Percentiles rank a stretch among this genome's conserved stretches.
phyloP scores from a whole-genome alignment of 37 sponge, comb jelly and placozoan genomes.

The Tethya wilhelma region DNA sequence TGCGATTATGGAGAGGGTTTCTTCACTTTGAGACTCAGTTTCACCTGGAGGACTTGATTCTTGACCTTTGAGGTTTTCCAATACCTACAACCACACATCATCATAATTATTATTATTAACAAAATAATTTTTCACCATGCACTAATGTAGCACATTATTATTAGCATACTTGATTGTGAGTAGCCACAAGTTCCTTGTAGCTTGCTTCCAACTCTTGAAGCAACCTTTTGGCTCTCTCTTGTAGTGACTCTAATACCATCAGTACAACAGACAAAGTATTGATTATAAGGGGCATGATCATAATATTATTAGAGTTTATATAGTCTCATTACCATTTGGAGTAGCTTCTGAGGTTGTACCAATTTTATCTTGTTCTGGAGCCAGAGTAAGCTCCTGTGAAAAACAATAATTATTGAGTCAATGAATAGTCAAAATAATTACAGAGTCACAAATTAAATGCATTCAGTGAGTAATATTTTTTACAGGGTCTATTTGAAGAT shows the following conservation, averaged over 20 bases:
- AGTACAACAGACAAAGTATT: not conserved
- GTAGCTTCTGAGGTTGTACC: not conserved
- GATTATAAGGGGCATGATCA: not conserved
- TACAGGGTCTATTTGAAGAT: no score
- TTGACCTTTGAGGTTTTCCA: no score
- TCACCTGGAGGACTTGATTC: no score
- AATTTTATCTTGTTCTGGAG: no score
- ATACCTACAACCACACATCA: no score
- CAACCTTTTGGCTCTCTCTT: not conserved
- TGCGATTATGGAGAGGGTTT: constrained; percentile 26
- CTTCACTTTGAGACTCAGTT: no score
- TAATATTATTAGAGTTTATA: not conserved
- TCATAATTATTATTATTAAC: not conserved
- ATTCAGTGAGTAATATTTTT: not conserved
- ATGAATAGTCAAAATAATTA: no score
- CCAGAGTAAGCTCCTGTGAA: no score
- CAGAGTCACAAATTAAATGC: not conserved
- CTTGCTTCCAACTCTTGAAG: constrained; percentile 6
- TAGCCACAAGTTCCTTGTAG: not conserved
- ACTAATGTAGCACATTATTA: not conserved
- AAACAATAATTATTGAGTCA: no score
- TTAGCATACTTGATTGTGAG: constrained; percentile 4
- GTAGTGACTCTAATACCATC: not conserved
- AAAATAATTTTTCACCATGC: not conserved
- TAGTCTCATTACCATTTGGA: not conserved